Base-by-base conservation (phyloP, 1,140 invertebrate species). In the Saxidomus purpurata region DNA sequence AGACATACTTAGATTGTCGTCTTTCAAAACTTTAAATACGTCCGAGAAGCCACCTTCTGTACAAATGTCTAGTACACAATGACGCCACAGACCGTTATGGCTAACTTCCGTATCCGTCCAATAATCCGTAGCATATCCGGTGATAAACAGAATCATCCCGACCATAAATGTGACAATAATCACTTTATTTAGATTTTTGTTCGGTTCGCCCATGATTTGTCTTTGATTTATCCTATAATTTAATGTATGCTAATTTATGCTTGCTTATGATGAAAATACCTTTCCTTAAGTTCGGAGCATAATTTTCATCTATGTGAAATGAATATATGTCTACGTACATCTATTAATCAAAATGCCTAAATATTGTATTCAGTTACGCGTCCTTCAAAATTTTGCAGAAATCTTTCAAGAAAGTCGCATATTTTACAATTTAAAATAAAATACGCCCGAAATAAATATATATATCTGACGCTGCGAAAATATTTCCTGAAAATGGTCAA, bases 71-170 rank as follows among this genome's bases (percentile, higher is more conserved):
- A 82, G 80, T 43, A 28, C 28, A 67, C 80, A 82, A 15, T 28
- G 34, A 0, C 80, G 55, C 80, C 80, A 82, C 22, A 82, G 34
- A 17, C 80, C 80, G n/a, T 31, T 63, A 40, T 82, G 55, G 59
- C 36, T 43, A 22, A 82, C 0, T 2, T 82, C 80, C 31, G 55
- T 63, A 63, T 63, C 80, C 55, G 34, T 40, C 80, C 80, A 82
- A 34, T 82, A 82, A 82, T 82, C 80, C 55, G 80, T 82, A 38
- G 80, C 31, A n/a, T 59, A 82, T 22, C 80, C 80, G 52, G 31
- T 49, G 36, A 82, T 47, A 19, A 82, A 82, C 28, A 82, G 28
- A 25, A 82, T 55, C 25, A 82, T 19, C n/a, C 80, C 80, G 34
- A 82, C 8, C 28, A 31, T 59, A n/a, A 82, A 82, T 13, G 52